Base-by-base conservation (phyloP, 2,888 invertebrate genomes). In the Gasteruption jaculator region DNA sequence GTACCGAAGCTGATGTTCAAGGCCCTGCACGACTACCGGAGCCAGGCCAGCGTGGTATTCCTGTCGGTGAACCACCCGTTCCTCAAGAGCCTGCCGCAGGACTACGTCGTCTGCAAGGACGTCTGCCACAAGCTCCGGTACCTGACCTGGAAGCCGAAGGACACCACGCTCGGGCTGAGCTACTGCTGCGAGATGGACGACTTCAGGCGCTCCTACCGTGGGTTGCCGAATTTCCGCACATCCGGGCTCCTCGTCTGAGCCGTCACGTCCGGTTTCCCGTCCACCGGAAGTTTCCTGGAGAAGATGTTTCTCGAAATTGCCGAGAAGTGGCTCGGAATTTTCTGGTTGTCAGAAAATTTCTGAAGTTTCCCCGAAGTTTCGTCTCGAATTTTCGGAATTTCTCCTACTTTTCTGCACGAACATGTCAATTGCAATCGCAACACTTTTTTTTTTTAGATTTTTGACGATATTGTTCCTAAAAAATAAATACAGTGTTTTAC, bases 21-120 rank as follows among this genome's bases (percentile, higher is more conserved):
- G 55, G 76, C 81, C 3, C 73, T 77, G 1, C 77, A 79, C 54
- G 78, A 82, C 42, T 68, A 74, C 1, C 55, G 55, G 0, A 69
- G 63, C 1, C 68, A 73, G 6, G 60, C 73, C 3, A 82, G 79
- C 1, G 73, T 79, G 1, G 82, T 77, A 2, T 77, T 82, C 53
- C 58, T 83, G 5, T 76, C 79, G 29, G 74, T 81, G 41, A 83
- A 83, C 68, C 81, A 83, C 58, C 82, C 83, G 1, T 58, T 60
- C 44, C 41, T 50, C 4, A 42, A 43, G 8, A 21, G 35, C 5
- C 36, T 58, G 2, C 41, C 49, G 7, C 34, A 45, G 2, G 53
- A 57, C 3, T 58, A 61, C 36, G 42, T 58, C 18, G 24, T 64
- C 8, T 63, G 68, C 35, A 19, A 48, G 0, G 65, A 70, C 45